Conservation (phyloP, 1,140 invertebrate species). For the Halesus radiatus region DNA sequence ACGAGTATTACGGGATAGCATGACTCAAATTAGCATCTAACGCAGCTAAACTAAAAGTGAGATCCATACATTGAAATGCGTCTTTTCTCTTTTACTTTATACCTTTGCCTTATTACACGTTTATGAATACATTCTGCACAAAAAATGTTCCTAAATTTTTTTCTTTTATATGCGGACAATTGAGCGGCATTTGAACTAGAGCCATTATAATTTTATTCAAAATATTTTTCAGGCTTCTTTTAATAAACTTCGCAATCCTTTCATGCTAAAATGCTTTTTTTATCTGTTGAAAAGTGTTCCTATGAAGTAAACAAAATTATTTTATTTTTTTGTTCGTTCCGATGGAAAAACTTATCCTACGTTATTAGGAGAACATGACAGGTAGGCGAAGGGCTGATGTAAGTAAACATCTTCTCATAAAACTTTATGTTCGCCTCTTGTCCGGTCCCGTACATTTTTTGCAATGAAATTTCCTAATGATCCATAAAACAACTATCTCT, state of each 20-base stretch:
- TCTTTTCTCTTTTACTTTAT: neutral
- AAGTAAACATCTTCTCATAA: slow-evolving; percentile 53
- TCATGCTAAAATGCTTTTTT: too few species aligned
- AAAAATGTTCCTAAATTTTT: slow-evolving; percentile 19
- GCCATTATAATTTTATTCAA: slow-evolving; percentile 19
- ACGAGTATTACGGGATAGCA: too few species aligned
- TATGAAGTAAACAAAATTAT: too few species aligned
- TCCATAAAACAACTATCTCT: slow-evolving; percentile 53
- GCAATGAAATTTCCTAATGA: slow-evolving; percentile 56
- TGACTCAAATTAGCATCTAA: too few species aligned
- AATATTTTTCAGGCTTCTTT: slow-evolving; percentile 6
- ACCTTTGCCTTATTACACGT: slow-evolving; percentile 7
- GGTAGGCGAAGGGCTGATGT: slow-evolving; percentile 27
- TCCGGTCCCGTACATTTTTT: slow-evolving; percentile 38
- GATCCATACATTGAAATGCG: neutral
- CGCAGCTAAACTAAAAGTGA: neutral
- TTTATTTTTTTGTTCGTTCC: too few species aligned
- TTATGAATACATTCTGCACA: slow-evolving; percentile 5
- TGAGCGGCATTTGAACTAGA: slow-evolving; percentile 25
- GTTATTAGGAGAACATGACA: slow-evolving; percentile 28
- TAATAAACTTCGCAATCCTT: neutral
- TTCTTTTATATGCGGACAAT: slow-evolving; percentile 7
- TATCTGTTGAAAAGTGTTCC: too few species aligned
- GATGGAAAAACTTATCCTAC: neutral
- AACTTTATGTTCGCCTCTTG: slow-evolving; percentile 54